Conservation (phyloP, 2,797 vertebrate species). For the Tragopan temminckii region DNA sequence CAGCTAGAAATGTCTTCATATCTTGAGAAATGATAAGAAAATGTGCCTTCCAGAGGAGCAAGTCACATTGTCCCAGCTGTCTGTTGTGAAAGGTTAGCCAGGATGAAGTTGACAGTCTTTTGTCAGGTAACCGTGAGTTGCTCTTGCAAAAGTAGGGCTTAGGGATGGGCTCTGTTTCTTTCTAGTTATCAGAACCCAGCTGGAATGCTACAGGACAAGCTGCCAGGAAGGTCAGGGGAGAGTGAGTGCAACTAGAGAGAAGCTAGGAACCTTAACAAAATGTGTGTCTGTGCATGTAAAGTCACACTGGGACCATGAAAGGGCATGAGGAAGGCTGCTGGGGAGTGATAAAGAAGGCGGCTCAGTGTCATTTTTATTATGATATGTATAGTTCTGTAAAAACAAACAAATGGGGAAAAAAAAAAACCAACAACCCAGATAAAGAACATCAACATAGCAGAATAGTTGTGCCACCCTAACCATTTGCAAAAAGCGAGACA, state of each 20-base stretch:
- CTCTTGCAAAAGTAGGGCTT: not conserved
- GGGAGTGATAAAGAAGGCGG: not conserved
- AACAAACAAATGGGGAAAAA: too few relatives aligned
- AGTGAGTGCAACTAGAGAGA: not conserved
- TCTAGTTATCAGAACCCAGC: not conserved
- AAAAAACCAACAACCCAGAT: not conserved
- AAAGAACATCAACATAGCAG: not conserved
- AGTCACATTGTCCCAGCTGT: not conserved
- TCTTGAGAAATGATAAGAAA: not conserved
- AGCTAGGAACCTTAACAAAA: not conserved
- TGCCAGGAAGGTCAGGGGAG: not conserved
- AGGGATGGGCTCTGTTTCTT: not conserved
- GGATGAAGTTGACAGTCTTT: not conserved
- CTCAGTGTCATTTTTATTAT: not conserved
- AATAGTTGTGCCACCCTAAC: not conserved
- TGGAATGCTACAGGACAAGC: not conserved
- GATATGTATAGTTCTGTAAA: not conserved
- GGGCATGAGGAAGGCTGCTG: not conserved
- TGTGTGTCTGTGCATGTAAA: rapidly evolving
- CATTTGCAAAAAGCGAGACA: not conserved
- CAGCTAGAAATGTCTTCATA: not conserved
- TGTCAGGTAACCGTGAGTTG: not conserved
- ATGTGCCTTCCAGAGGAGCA: not conserved
- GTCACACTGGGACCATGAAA: too few relatives aligned
- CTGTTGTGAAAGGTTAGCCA: not conserved